Conservation (phyloP, 1,140 invertebrate species). For the Drosophila lacertosa region DNA sequence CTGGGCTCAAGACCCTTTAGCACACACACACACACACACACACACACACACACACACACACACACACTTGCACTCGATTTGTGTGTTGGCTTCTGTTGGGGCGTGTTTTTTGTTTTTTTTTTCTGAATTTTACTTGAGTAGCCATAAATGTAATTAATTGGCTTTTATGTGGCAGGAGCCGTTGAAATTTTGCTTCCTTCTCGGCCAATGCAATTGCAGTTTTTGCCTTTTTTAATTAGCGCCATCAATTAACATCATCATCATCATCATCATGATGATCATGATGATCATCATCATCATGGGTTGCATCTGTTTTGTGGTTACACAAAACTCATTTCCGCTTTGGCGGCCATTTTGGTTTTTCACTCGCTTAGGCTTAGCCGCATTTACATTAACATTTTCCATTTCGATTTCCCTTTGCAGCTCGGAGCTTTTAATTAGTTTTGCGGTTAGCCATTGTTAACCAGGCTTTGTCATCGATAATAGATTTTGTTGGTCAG, state of each 20-base stretch:
- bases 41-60: constrained; percentile 17
- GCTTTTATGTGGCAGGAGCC: constrained; percentile 80
- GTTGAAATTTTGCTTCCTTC: constrained; percentile 71
- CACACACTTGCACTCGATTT: not conserved
- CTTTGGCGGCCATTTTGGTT: constrained; percentile 58
- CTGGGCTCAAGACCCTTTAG: constrained; percentile 25
- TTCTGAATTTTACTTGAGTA: constrained; percentile 55
- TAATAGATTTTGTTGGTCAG: not conserved
- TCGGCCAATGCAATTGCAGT: constrained; percentile 51
- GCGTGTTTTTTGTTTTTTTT: too few relatives aligned
- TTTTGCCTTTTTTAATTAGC: constrained; percentile 68
- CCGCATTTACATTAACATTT: constrained; percentile 7
- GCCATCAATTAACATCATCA: constrained; percentile 69
- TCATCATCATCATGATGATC: constrained; percentile 15
- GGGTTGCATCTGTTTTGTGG: constrained; percentile 61
- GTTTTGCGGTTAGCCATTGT: constrained; percentile 55
- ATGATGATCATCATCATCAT: constrained; percentile 50
- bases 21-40: constrained; percentile 8
- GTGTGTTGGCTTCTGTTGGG: constrained; percentile 71
- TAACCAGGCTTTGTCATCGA: not conserved
- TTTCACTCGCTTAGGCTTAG: constrained; percentile 20
- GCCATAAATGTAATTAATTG: constrained; percentile 81
- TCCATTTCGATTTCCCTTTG: too few relatives aligned
- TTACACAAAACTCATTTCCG: constrained; percentile 68
- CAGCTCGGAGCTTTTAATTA: constrained; percentile 48